Percentiles rank a stretch among this genome's conserved stretches.
phyloP scores from a whole-genome alignment of 2,113 vertebrate genomes.

The Pseudolaguvia tuberculata region DNA sequence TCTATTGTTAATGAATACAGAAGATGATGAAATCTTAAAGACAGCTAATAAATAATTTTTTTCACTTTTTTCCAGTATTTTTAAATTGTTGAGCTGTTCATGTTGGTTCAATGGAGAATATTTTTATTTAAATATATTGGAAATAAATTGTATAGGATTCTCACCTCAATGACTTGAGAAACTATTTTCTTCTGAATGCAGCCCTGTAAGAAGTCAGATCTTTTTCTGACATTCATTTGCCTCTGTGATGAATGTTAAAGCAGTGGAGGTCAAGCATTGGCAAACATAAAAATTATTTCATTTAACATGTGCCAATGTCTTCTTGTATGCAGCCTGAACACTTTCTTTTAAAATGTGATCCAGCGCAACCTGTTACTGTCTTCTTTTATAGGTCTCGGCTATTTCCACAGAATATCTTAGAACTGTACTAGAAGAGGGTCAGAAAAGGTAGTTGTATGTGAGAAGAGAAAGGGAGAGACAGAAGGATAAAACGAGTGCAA shows the following conservation, averaged over 20 bases:
- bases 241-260: slow-evolving; percentile 26
- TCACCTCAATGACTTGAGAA: slow-evolving; percentile 13
- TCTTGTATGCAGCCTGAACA: slow-evolving; percentile 9
- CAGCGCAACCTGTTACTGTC: not conserved
- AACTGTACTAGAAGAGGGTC: slow-evolving; percentile 9
- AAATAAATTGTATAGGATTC: not conserved
- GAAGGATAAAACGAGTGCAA: not conserved
- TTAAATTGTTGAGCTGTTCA: slow-evolving; percentile 9
- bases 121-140: slow-evolving; percentile 2
- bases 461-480: not conserved
- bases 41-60: slow-evolving; percentile 4
- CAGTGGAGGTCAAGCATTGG: slow-evolving; percentile 8
- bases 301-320: slow-evolving; percentile 7
- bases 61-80: slow-evolving; percentile 7
- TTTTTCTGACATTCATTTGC: slow-evolving; percentile 18
- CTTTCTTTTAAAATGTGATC: slow-evolving; percentile 23
- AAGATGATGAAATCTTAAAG: slow-evolving; percentile 30
- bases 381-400: slow-evolving; percentile 14
- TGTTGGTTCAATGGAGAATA: not conserved
- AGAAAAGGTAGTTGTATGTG: not conserved
- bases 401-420: slow-evolving; percentile 14
- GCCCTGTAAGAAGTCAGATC: slow-evolving; percentile 13
- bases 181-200: slow-evolving; percentile 9
- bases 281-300: slow-evolving; percentile 20
- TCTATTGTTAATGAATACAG: slow-evolving; percentile 29